Conservation (phyloP, 2,888 invertebrate species). For the Tethea ocularis region DNA sequence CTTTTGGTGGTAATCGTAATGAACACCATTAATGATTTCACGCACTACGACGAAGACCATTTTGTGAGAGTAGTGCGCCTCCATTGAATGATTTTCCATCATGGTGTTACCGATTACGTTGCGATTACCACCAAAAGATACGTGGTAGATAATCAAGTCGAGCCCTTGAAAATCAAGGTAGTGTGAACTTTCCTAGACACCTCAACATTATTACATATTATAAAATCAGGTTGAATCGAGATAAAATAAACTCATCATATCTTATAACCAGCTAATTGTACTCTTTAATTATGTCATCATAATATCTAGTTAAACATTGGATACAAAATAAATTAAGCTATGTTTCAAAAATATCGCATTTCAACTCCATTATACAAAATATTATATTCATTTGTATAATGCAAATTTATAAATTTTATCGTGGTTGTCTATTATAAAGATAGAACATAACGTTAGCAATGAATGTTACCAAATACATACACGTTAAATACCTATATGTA, state of each 20-base stretch:
- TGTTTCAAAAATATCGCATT: slow-evolving; percentile 26
- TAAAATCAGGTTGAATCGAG: slow-evolving; percentile 35
- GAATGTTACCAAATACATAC: too few species aligned
- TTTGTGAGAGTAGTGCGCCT: too few species aligned
- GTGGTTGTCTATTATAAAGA: background rate
- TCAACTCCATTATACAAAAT: slow-evolving; percentile 24
- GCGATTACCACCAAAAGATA: too few species aligned
- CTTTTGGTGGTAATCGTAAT: too few species aligned
- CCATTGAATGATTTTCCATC: too few species aligned
- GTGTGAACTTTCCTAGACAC: slow-evolving; percentile 17
- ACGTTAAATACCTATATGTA: too few species aligned
- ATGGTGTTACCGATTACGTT: too few species aligned
- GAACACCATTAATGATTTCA: too few species aligned
- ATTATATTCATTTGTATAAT: slow-evolving; percentile 14
- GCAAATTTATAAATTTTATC: slow-evolving; percentile 9
- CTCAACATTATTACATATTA: background rate
- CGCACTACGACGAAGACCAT: too few species aligned
- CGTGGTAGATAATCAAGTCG: too few species aligned
- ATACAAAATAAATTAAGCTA: slow-evolving; percentile 30
- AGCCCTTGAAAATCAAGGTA: too few species aligned
- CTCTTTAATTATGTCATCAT: slow-evolving; percentile 54
- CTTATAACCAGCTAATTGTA: slow-evolving; percentile 65
- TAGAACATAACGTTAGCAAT: too few species aligned
- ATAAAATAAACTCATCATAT: slow-evolving; percentile 51
- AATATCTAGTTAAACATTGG: slow-evolving; percentile 22